A percentile compares a stretch with the other conserved stretches of the same genome.
phyloP scores from a whole-genome alignment of 1,140 invertebrate genomes.

The Pachypeltis micranthus region DNA sequence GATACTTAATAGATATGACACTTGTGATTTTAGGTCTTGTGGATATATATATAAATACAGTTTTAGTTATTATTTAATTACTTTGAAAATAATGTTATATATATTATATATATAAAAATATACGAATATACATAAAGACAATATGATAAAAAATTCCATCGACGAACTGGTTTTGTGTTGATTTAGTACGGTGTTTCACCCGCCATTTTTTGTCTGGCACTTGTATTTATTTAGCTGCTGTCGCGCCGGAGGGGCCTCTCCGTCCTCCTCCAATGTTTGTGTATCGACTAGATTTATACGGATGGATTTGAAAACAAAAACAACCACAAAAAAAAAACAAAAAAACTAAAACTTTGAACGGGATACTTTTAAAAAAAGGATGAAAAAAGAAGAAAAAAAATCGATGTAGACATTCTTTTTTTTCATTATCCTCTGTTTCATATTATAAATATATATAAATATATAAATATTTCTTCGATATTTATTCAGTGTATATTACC shows the following conservation, averaged over 20 bases:
- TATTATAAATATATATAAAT: no score
- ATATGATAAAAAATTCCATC: slow-evolving; percentile 20
- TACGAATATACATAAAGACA: slow-evolving; percentile 20
- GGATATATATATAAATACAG: slow-evolving; percentile 23
- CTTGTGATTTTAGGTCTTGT: slow-evolving; percentile 25
- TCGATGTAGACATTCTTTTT: slow-evolving; percentile 2
- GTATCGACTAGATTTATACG: no score
- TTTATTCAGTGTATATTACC: slow-evolving; percentile 10
- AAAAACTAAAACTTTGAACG: slow-evolving; percentile 7
- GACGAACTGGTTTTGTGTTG: slow-evolving; percentile 12
- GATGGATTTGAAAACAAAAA: no score
- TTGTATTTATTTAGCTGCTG: slow-evolving; percentile 22
- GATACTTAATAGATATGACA: slow-evolving; percentile 24
- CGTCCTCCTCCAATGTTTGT: no score
- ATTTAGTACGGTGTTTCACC: background rate
- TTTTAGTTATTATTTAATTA: slow-evolving; percentile 20
- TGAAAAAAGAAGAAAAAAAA: slow-evolving; percentile 13
- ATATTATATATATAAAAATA: slow-evolving; percentile 4
- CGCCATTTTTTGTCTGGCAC: slow-evolving; percentile 10
- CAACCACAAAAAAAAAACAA: no score
- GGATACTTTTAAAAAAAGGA: slow-evolving; percentile 6
- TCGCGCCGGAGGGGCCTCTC: no score
- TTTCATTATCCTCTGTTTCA: background rate
- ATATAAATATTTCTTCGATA: slow-evolving; percentile 10
- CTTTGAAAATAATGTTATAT: slow-evolving; percentile 19